Evolutionary conservation across 2,113 vertebrate species (phyloP).

Genomic region (Mixornis gularis): DNA sequence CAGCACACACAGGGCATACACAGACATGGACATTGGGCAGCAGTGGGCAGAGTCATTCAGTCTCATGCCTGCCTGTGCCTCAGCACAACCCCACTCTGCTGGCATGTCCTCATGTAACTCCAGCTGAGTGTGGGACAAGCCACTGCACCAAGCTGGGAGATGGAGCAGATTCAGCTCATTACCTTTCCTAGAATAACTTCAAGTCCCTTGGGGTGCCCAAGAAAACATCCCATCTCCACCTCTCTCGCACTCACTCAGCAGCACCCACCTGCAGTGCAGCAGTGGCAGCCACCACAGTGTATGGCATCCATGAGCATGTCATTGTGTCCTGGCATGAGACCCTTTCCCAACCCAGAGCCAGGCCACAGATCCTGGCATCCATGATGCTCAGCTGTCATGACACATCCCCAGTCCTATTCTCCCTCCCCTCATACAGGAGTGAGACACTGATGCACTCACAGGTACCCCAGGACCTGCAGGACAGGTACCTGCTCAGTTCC

Average conservation of each 20-base stretch:
- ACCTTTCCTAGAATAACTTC: constrained; percentile 39
- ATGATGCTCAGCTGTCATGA: not conserved
- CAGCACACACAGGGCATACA: accelerated
- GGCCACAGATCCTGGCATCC: not conserved
- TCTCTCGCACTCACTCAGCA: not conserved
- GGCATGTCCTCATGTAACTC: not conserved
- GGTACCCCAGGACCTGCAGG: not conserved
- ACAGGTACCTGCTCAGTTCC: not conserved
- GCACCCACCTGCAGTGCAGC: not conserved
- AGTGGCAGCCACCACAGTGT: accelerated
- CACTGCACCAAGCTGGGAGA: not conserved
- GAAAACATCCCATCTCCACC: constrained; percentile 25
- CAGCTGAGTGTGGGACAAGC: not conserved
- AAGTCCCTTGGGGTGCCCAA: not conserved
- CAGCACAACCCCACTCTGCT: accelerated
- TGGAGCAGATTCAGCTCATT: not conserved
- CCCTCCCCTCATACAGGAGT: not conserved
- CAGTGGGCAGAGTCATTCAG: accelerated
- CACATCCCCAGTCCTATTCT: accelerated
- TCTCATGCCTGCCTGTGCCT: not conserved
- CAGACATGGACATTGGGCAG: not conserved
- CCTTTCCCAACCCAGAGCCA: not conserved
- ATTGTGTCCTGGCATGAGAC: accelerated
- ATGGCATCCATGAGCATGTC: accelerated
- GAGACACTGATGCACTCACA: not conserved